These are phyloP conservation scores for Cosmia trapezina DNA, from an alignment of 2,888 invertebrate genomes.

Conservation along the genomic window DNA sequence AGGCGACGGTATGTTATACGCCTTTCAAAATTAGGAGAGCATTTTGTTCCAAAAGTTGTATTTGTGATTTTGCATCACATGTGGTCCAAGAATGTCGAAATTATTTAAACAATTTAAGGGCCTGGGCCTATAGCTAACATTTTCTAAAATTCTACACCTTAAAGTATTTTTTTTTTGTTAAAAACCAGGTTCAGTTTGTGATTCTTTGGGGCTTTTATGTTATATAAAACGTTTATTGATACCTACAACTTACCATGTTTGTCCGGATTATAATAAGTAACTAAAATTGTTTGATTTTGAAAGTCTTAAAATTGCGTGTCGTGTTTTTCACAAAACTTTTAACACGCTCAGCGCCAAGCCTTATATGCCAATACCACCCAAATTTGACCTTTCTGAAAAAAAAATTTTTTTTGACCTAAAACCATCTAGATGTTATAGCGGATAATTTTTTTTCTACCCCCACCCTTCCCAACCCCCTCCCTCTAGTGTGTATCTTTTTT, in stretches of 20 bases:
- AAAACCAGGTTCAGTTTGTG: not conserved
- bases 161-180: not conserved
- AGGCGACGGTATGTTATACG: too few relatives aligned
- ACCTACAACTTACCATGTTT: not conserved
- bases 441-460: too few relatives aligned
- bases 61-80: not conserved
- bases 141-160: not conserved
- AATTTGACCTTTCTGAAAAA: too few relatives aligned
- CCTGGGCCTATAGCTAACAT: not conserved
- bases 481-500: too few relatives aligned
- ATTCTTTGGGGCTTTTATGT: slow-evolving; percentile 3
- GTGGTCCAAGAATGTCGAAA: not conserved
- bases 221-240: not conserved
- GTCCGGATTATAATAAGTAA: not conserved
- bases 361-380: too few relatives aligned
- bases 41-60: not conserved
- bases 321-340: too few relatives aligned
- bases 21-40: not conserved
- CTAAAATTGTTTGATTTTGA: not conserved
- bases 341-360: too few relatives aligned
- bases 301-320: not conserved
- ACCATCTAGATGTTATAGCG: too few relatives aligned
- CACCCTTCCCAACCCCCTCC: too few relatives aligned
- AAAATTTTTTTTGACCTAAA: too few relatives aligned
- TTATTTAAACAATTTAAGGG: not conserved